Percentiles rank a stretch among this genome's conserved stretches.
Evolutionary conservation across 1,140 invertebrate genomes (phyloP).

Genomic region (Meloidogyne hapla): DNA sequence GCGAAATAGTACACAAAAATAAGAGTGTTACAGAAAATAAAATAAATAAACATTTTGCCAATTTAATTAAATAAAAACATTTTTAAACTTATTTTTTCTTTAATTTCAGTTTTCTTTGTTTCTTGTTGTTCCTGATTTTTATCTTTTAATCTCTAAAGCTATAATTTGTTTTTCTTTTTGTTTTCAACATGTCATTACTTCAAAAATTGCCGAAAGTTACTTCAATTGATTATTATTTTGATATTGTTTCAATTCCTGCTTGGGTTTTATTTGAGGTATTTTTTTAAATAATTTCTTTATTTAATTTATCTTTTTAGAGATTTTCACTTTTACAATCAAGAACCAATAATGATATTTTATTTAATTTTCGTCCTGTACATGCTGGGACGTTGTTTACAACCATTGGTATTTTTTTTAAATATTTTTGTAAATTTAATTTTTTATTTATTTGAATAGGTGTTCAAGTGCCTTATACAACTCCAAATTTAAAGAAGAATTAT

Average conservation of each 20-base stretch:
- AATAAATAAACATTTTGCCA: too few species aligned
- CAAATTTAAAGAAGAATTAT: constrained; percentile 14
- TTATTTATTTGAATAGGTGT: background rate
- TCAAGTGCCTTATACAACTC: constrained; percentile 13
- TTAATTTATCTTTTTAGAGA: constrained; percentile 8
- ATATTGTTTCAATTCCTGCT: constrained; percentile 14
- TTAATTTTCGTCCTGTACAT: constrained; percentile 19
- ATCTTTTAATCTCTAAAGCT: background rate
- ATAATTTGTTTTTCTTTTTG: background rate
- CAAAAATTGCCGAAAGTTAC: background rate
- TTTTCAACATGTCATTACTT: background rate
- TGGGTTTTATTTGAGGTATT: constrained; percentile 21
- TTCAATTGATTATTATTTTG: constrained; percentile 16
- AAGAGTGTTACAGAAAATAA: too few species aligned
- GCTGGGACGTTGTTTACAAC: constrained; percentile 3
- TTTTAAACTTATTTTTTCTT: too few species aligned
- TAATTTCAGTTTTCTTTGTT: background rate
- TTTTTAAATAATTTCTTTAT: background rate
- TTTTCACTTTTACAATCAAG: background rate
- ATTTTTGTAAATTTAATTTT: background rate
- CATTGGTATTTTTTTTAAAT: constrained; percentile 15
- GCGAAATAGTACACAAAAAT: too few species aligned
- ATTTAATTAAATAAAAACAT: too few species aligned
- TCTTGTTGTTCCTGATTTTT: background rate
- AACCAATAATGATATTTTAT: background rate